Percentiles rank a stretch among this genome's conserved stretches.
These are phyloP conservation scores for Umimayanthus chanpuru DNA, from an alignment of 92 coral and sea anemone species.

Conservation along the genomic window DNA sequence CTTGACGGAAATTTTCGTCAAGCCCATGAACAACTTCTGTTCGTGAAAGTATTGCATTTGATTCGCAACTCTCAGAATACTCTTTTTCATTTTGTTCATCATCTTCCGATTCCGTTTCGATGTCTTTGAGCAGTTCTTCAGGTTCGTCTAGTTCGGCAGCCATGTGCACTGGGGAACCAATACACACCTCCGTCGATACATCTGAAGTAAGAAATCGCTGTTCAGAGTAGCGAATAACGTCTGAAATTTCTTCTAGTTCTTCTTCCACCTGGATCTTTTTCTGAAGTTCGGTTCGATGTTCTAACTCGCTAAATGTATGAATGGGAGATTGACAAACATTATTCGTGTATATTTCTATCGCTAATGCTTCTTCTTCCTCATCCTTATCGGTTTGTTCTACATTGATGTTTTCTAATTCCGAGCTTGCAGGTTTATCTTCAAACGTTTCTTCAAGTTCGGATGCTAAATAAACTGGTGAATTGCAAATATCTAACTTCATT, in stretches of 20 bases:
- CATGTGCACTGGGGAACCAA: slow-evolving; percentile 49
- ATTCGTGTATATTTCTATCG: not conserved
- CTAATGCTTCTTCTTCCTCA: not conserved
- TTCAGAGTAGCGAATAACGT: not conserved
- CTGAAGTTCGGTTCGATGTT: slow-evolving; percentile 36
- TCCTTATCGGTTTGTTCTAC: slow-evolving; percentile 9
- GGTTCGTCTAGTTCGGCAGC: slow-evolving; percentile 49
- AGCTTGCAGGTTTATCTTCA: not conserved
- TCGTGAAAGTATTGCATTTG: not conserved
- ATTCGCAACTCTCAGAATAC: not conserved
- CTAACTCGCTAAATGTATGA: slow-evolving; percentile 19
- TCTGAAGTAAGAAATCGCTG: slow-evolving; percentile 28
- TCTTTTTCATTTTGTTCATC: slow-evolving; percentile 45
- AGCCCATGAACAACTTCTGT: not conserved
- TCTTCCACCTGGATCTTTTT: slow-evolving; percentile 6
- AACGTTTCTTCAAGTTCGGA: not conserved
- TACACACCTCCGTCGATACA: slow-evolving; percentile 35
- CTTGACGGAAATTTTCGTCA: not conserved
- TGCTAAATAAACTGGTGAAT: not conserved
- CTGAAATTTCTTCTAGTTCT: slow-evolving; percentile 33
- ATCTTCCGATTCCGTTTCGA: slow-evolving; percentile 50
- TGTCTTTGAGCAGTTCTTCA: slow-evolving; percentile 46
- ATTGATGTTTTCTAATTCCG: not conserved
- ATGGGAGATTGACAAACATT: not conserved
- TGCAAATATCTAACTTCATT: not conserved